phyloP scores from a whole-genome alignment of 2,888 invertebrate species.

The Scelioninae gen. 1 region DNA sequence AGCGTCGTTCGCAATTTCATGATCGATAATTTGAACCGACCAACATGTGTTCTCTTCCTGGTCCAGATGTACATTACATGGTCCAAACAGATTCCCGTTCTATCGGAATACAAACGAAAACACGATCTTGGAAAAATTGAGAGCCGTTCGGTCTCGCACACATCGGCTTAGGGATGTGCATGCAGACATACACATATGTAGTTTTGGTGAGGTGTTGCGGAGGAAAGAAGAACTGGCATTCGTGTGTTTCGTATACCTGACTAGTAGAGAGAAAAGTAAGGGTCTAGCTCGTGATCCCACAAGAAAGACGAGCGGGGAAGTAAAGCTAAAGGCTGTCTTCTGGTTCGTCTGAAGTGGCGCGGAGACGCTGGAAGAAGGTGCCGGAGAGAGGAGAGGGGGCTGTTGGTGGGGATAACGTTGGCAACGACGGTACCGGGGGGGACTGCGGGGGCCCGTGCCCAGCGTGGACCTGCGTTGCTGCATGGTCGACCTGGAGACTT shows the following conservation, averaged over 20 bases:
- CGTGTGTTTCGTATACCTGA: slow-evolving; percentile 66
- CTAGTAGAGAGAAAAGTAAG: slow-evolving; percentile 64
- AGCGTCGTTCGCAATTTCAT: slow-evolving; percentile 40
- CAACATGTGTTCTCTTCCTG: slow-evolving; percentile 72
- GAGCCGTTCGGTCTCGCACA: slow-evolving; percentile 25
- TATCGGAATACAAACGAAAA: no score
- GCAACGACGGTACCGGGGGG: slow-evolving; percentile 66
- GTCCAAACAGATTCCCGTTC: no score
- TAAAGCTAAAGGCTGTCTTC: slow-evolving; percentile 67
- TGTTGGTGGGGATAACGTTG: slow-evolving; percentile 55
- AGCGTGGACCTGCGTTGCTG: slow-evolving; percentile 82
- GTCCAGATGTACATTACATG: slow-evolving; percentile 68
- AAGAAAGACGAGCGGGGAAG: slow-evolving; percentile 62
- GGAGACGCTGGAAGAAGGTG: slow-evolving; percentile 62
- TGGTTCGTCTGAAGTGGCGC: slow-evolving; percentile 67
- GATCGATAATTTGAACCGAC: slow-evolving; percentile 50
- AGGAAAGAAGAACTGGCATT: slow-evolving; percentile 62
- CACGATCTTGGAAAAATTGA: slow-evolving; percentile 59
- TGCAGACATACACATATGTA: slow-evolving; percentile 3
- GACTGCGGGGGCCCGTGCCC: slow-evolving; percentile 74
- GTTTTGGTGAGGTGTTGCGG: slow-evolving; percentile 39
- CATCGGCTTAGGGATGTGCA: not conserved
- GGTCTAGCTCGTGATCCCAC: slow-evolving; percentile 67
- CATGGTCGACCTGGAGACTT: slow-evolving; percentile 83
- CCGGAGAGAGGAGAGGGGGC: slow-evolving; percentile 63